Base-by-base conservation (phyloP, 2,797 vertebrate species). In the Helostoma temminkii region DNA sequence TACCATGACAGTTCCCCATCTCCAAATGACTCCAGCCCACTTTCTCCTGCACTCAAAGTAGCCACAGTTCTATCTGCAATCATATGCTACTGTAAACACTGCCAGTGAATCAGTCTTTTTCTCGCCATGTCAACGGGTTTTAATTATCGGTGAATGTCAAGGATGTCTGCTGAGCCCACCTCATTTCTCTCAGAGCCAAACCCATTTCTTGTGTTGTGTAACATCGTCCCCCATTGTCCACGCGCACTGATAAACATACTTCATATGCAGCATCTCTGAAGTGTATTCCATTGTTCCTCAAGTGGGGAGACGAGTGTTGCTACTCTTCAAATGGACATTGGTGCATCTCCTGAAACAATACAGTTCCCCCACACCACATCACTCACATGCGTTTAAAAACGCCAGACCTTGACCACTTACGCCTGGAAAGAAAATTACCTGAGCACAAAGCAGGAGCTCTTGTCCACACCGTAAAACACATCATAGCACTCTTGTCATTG, bases 211-310 rank as follows among this genome's bases (percentile, higher is more conserved):
- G 84, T 86, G 89, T 92, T 92, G 91, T 90, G 90, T 87, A 92
- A 92, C 82, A 75, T 63, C 28, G 63, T 71, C 72, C 82, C 32
- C 77, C 75, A 83, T 90, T 91, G 88, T 91, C 84, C 53, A 6
- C 70, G 80, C 81, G 1, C 83, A 80, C 88, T 91, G 88, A 85
- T 88, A 89, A 91, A 90, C 88, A 91, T 89, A 90, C 91, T 93
- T 89, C 89, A 93, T 89, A 77, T 50, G 50, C 90, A 80, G 95
- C 94, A 93, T 96, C 95, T 95, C 95, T 96, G 96, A 95, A 96
- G 94, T 96, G 95, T 95, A 95, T 96, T 96, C 95, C 95, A 96
- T 96, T 96, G 96, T 96, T 96, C 94, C 93, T 96, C 95, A 95
- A 96, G 95, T 97, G 96, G 95, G 93, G 91, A 93, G 94, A 94